A percentile compares a stretch with the other conserved stretches of the same genome.
Conservation (phyloP, 2,888 invertebrate genomes). For the Mallateleia sp. region DNA sequence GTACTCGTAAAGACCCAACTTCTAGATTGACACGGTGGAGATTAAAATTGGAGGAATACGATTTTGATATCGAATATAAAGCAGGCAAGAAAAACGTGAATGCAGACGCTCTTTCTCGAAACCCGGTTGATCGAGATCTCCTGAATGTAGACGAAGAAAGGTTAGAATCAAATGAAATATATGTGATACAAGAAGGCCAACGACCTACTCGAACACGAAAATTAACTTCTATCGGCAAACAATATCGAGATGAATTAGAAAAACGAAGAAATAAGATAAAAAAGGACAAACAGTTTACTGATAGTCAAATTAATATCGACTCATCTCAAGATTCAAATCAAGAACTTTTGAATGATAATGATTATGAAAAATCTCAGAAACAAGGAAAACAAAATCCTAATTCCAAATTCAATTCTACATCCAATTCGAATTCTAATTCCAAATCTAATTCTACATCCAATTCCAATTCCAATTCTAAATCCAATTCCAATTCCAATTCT, state of each 20-base stretch:
- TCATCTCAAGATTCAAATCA: no score
- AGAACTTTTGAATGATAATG: no score
- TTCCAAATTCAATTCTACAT: no score
- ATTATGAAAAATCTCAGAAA: no score
- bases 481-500: no score
- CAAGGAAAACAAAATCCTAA: no score
- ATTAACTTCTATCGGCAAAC: no score
- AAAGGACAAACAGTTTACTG: not conserved
- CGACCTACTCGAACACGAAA: not conserved
- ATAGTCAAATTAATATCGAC: no score
- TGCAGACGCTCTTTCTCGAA: not conserved
- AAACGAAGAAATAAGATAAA: not conserved
- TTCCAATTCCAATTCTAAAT: no score
- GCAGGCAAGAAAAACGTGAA: not conserved
- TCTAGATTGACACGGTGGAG: conserved; percentile 10
- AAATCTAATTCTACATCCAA: no score
- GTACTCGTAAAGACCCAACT: not conserved
- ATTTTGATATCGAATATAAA: not conserved
- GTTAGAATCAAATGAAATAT: not conserved
- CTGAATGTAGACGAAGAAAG: not conserved
- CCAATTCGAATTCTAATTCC: no score
- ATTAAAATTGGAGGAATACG: conserved; percentile 19
- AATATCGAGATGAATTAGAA: not conserved
- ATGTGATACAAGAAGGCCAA: not conserved
- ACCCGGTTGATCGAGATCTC: not conserved